phyloP scores from a whole-genome alignment of 2,888 invertebrate species.

The Thera obeliscata region DNA sequence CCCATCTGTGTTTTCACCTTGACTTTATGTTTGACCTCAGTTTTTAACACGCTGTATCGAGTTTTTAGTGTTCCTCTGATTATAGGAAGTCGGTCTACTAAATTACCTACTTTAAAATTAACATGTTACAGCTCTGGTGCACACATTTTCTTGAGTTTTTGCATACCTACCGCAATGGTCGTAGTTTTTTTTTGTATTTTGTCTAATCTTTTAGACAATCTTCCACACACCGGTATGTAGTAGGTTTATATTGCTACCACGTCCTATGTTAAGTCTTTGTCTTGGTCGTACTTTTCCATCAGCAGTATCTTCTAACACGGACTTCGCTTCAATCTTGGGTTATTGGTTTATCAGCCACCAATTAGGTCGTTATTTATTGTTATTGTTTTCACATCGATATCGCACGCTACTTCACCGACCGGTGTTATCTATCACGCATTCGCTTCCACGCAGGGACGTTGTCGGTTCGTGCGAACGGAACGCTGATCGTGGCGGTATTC shows the following conservation, averaged over 20 bases:
- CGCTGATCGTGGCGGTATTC: conserved; percentile 40
- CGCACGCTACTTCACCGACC: conserved; percentile 47
- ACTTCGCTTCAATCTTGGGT: conserved; percentile 53
- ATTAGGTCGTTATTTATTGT: conserved; percentile 70
- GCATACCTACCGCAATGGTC: background rate
- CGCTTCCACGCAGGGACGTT: conserved; percentile 45
- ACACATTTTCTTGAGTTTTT: background rate
- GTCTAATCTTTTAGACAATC: background rate
- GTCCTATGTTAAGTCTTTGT: conserved; percentile 3
- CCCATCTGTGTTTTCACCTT: conserved; percentile 24
- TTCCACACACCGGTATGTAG: background rate
- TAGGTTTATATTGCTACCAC: background rate
- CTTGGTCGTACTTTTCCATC: conserved; percentile 40
- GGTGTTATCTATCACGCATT: conserved; percentile 65
- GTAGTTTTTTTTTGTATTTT: background rate
- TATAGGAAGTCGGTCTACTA: conserved; percentile 1
- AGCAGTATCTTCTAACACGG: conserved; percentile 48
- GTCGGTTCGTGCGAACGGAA: conserved; percentile 46
- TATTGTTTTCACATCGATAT: conserved; percentile 56
- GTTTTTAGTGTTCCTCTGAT: background rate
- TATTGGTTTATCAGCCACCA: conserved; percentile 62
- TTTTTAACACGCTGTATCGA: conserved; percentile 9
- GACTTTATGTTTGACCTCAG: conserved; percentile 27
- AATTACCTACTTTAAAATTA: background rate
- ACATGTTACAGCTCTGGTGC: background rate